These are phyloP conservation scores for Synergus gifuensis DNA, from an alignment of 2,888 invertebrate species.

Conservation along the genomic window DNA sequence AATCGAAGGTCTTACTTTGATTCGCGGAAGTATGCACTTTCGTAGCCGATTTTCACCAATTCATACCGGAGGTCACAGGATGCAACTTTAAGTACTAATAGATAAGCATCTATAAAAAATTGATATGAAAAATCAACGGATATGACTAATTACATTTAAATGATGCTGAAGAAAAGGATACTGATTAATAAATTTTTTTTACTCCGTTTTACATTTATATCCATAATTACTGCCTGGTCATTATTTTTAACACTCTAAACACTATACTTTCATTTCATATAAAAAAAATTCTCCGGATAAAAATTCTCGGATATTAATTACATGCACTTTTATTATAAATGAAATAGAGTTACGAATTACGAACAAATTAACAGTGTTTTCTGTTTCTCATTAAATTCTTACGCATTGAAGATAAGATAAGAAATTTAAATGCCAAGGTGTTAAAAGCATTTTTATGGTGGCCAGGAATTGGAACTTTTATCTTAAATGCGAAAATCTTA, in stretches of 20 bases:
- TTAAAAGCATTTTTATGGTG: background rate
- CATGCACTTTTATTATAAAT: no score
- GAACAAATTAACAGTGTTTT: background rate
- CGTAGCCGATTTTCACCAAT: constrained; percentile 30
- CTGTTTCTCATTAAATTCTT: background rate
- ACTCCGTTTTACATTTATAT: no score
- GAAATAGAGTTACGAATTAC: background rate
- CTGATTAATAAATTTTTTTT: background rate
- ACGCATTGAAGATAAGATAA: background rate
- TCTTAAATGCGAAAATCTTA: background rate
- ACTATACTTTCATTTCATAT: no score
- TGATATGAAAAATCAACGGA: background rate
- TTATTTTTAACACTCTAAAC: no score
- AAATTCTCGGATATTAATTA: no score
- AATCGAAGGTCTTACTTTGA: background rate
- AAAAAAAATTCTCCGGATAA: no score
- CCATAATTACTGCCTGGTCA: no score
- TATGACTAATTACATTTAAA: background rate
- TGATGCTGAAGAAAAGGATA: background rate
- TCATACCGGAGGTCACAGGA: constrained; percentile 42
- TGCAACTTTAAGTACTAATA: background rate
- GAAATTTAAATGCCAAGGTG: background rate
- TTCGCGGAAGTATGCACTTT: background rate
- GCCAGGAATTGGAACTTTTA: no score
- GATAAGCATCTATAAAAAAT: background rate